These are phyloP conservation scores for Muntiacus muntjak DNA, from an alignment of 2,113 vertebrate genomes.

Conservation along the genomic window DNA sequence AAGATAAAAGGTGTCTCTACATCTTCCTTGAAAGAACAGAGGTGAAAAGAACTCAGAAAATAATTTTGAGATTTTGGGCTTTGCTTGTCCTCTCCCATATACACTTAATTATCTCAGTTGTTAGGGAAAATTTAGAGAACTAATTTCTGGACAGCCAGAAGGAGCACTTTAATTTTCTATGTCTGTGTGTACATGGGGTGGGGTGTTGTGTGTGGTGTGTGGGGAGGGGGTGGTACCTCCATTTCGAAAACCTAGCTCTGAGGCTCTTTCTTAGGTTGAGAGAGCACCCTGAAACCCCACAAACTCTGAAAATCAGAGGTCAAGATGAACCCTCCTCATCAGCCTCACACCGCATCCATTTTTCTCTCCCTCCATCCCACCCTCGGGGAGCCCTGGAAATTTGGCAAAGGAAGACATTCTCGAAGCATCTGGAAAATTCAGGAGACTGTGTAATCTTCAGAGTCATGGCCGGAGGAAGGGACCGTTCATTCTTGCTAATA, in stretches of 20 bases:
- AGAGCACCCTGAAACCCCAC: not conserved
- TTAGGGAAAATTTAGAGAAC: not conserved
- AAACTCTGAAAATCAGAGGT: not conserved
- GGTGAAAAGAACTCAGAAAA: not conserved
- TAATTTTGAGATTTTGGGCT: not conserved
- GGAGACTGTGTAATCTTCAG: not conserved
- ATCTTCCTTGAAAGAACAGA: not conserved
- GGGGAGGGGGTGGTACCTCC: accelerated
- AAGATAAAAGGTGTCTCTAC: not conserved
- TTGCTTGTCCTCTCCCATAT: not conserved
- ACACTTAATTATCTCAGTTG: not conserved
- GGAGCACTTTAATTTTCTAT: not conserved
- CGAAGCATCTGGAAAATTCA: not conserved
- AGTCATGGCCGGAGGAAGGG: not conserved
- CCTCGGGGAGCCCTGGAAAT: accelerated
- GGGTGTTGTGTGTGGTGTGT: not conserved
- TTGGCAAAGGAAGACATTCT: not conserved
- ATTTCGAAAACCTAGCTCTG: not conserved
- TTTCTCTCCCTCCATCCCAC: not conserved
- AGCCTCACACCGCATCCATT: accelerated
- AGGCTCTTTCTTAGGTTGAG: not conserved
- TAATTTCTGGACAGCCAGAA: not conserved
- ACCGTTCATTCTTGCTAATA: no score
- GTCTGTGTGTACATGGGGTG: not conserved
- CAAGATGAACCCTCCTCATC: not conserved